Base-by-base conservation (phyloP, 2,113 vertebrate genomes). In the Sinocyclocheilus anophthalmus region DNA sequence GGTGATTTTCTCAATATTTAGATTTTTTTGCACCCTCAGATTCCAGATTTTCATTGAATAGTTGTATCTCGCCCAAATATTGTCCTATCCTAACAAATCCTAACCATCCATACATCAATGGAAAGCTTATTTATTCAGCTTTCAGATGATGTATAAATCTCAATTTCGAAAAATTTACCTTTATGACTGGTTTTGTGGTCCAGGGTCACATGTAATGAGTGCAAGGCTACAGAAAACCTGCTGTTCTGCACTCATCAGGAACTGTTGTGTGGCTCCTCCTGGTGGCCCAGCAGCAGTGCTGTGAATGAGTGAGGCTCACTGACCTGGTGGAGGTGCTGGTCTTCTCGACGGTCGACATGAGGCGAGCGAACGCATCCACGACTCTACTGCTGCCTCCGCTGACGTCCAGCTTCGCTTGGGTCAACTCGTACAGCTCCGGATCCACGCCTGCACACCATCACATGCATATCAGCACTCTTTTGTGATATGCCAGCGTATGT, bases 281-380 rank as follows among this genome's bases (percentile, higher is more conserved):
- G 24, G 24, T 86, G 76, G 37, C 26, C 24, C 53, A 18, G 4
- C 18, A 72, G 73, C 37, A 53, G 9, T 20, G 61, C 7, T 85
- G 55, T 61, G 26, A 33, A 2, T 1, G n/a, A n/a, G 16, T 39
- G 37, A 65, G n/a, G 6, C 37, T 26, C 14, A 26, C 81, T 45
- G 53, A 94, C 98, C 97, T 97, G 93, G 97, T 96, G 81, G 97
- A 97, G 0, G 97, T 97, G 95, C 97, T 99, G 91, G 97, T 97
- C 92, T 97, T 99, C 93, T 99, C 97, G 89, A 97, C 96, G 39
- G 97, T 99, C 87, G 97, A 99, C 97, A 99, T 99, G 45, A 99
- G 94, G 89, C 96, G 97, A 75, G 97, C 97, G 88, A 99, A 99
- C 0, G 98, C 97, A 65, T 99, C 98, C 0, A 96, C 96, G 89